Percentiles rank a stretch among this genome's conserved stretches.
phyloP scores from a whole-genome alignment of 2,888 invertebrate genomes.

The Itoplectis maculator region DNA sequence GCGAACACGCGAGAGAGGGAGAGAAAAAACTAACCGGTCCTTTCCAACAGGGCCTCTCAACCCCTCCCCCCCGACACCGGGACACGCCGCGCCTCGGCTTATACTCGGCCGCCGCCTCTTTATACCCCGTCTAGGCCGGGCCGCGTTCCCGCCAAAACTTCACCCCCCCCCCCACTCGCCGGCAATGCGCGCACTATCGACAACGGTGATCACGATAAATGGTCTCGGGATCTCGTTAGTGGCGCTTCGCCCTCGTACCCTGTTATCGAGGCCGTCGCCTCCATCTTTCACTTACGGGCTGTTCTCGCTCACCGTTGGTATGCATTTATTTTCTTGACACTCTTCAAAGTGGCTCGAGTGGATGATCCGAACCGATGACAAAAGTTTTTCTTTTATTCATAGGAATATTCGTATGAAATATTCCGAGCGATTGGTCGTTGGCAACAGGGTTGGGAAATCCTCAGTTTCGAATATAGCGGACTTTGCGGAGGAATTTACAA shows the following conservation, averaged over 20 bases:
- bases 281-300: neutral
- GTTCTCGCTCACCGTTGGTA: neutral
- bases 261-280: neutral
- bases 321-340: neutral
- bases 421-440: too few species aligned
- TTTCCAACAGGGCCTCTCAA: conserved; percentile 62
- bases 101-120: neutral
- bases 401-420: too few species aligned
- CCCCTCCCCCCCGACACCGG: conserved; percentile 19
- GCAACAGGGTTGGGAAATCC: too few species aligned
- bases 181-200: neutral
- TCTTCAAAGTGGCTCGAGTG: neutral
- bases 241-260: conserved; percentile 3
- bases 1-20: conserved; percentile 33
- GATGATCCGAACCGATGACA: too few species aligned
- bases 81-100: neutral
- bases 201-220: conserved; percentile 16
- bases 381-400: too few species aligned
- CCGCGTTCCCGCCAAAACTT: conserved; percentile 11
- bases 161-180: neutral
- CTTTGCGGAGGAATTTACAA: too few species aligned
- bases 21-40: conserved; percentile 63
- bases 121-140: neutral
- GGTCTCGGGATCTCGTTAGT: conserved; percentile 13
- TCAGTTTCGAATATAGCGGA: too few species aligned